Evolutionary conservation across 2,797 vertebrate species (phyloP), one percentile per base, ranked within the genome.

Genomic region (Galago senegalensis): DNA sequence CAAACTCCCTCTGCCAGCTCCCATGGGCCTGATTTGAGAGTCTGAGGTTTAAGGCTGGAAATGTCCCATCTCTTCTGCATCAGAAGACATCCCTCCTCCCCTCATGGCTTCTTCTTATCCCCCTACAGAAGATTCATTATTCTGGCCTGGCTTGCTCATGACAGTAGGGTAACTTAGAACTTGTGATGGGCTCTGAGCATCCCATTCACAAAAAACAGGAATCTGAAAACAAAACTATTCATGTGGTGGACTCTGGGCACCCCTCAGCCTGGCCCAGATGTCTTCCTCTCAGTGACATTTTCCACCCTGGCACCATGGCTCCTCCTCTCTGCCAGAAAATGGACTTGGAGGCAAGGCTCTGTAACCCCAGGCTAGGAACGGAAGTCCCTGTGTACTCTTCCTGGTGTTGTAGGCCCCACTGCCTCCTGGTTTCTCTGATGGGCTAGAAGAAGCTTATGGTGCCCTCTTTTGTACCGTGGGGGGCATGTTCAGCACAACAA

Each of bases 401-500:
- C 58, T 58, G 49, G 12, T 65, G 11, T 18, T 86, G 11, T 21
- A 80, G 86, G 80, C 40, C 60, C 56, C 81, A 29, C 7, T 21
- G 18, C 73, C 76, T 77, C 75, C 75, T 88, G 12, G 27, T 76
- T 90, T 93, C 61, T 86, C 88, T 65, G 14, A 65, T n/a, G 43
- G 84, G 34, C 61, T 61, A 23, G 27, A 46, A 12, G 5, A 46
- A 88, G 18, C 53, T 60, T 53, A 4, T 31, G 31, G 16, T 13
- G 37, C 88, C 43, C 8, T 31, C 79, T 23, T 70, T 34, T 75
- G n/a, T 16, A 60, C 67, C 7, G 5, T 1, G 0, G n/a, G 25
- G 87, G 16, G 34, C 60, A 43, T 3, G 6, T n/a, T 31, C 34
- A 83, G 53, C 40, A 49, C 46, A 79, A 31, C 63, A 67, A 31